These are phyloP conservation scores for Orthosia incerta DNA, from an alignment of 2,888 invertebrate genomes.

Conservation along the genomic window DNA sequence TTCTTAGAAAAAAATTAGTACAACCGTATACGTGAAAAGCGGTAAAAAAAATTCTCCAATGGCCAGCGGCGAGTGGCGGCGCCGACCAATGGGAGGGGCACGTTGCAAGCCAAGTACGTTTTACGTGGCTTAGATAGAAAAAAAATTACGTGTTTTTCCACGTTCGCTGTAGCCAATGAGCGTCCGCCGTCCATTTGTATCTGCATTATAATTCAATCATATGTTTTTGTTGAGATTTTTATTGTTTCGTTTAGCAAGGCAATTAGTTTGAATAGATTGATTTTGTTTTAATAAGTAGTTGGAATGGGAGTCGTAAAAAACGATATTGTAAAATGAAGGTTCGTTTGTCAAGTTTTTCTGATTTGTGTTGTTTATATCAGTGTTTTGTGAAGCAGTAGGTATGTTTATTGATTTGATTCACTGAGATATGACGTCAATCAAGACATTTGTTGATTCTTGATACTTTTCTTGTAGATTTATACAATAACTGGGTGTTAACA, in stretches of 20 bases:
- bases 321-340: neutral
- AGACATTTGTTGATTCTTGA: neutral
- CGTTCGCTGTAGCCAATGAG: conserved; percentile 85
- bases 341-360: conserved; percentile 25
- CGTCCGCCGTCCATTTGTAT: conserved; percentile 74
- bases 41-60: conserved; percentile 88
- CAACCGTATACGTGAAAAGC: conserved; percentile 88
- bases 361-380: conserved; percentile 9
- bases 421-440: conserved; percentile 4
- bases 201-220: conserved; percentile 83
- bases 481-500: neutral
- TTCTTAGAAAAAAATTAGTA: conserved; percentile 87
- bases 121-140: conserved; percentile 89
- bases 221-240: conserved; percentile 74
- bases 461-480: neutral
- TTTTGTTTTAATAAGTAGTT: conserved; percentile 47
- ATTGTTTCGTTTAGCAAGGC: conserved; percentile 57
- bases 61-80: conserved; percentile 73
- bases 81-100: conserved; percentile 81
- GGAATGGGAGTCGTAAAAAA: conserved; percentile 11
- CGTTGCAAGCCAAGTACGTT: conserved; percentile 84
- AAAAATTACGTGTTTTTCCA: conserved; percentile 89
- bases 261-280: conserved; percentile 53
- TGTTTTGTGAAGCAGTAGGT: neutral
- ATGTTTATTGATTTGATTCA: neutral